These are phyloP conservation scores for Rotaria magnacalcarata DNA, from an alignment of 2,888 invertebrate species.

Conservation along the genomic window DNA sequence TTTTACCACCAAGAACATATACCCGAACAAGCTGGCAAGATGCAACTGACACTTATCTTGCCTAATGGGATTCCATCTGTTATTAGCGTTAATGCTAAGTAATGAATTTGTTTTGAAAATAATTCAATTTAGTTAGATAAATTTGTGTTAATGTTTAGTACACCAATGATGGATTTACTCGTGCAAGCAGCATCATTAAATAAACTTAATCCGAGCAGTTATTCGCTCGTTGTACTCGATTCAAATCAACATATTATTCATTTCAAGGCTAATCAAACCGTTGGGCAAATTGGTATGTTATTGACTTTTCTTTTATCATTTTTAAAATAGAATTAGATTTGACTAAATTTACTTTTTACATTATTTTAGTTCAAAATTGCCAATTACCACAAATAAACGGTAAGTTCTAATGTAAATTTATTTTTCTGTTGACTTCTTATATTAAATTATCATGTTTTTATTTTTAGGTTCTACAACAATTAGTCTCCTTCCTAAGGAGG, in stretches of 20 bases:
- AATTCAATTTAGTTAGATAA: too few species aligned
- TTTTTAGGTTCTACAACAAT: slow-evolving; percentile 14
- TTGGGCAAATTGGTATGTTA: slow-evolving; percentile 63
- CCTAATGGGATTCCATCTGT: slow-evolving; percentile 26
- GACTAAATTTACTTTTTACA: background rate
- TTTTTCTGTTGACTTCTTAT: too few species aligned
- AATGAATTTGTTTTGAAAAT: background rate
- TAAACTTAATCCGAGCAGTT: slow-evolving; percentile 68
- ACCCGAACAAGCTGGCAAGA: slow-evolving; percentile 10
- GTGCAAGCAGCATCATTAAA: slow-evolving; percentile 70
- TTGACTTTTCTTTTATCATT: too few species aligned
- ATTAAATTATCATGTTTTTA: background rate
- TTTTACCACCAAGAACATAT: background rate
- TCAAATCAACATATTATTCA: slow-evolving; percentile 63
- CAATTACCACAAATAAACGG: slow-evolving; percentile 27
- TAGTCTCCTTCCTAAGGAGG: background rate
- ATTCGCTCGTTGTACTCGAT: slow-evolving; percentile 66
- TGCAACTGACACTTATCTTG: slow-evolving; percentile 2
- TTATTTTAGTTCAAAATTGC: slow-evolving; percentile 6
- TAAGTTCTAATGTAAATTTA: background rate
- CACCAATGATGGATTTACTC: slow-evolving; percentile 74
- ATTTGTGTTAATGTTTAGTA: slow-evolving; percentile 60
- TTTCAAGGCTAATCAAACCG: slow-evolving; percentile 73
- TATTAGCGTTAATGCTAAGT: slow-evolving; percentile 13
- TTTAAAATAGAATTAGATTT: too few species aligned